Percentiles rank a stretch among this genome's conserved stretches.
Evolutionary conservation across 2,888 invertebrate genomes (phyloP).

Genomic region (Rhamphomyia laevipes): DNA sequence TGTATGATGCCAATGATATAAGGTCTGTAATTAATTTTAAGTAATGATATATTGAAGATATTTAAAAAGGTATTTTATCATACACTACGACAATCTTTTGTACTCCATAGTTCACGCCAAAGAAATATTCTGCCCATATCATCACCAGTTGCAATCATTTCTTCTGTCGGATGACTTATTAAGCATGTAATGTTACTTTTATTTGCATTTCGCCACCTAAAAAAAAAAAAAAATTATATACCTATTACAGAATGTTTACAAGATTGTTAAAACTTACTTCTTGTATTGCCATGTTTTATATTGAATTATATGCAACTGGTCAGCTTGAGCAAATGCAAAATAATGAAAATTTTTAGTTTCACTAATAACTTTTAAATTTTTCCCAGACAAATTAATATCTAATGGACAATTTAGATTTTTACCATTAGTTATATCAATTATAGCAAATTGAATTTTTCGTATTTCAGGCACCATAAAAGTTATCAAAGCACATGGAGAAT

Average conservation of each 20-base stretch:
- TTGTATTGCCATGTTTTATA: conserved; percentile 24
- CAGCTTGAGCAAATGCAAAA: conserved; percentile 22
- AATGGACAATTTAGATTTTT: conserved; percentile 4
- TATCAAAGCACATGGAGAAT: conserved; percentile 26
- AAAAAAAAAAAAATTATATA: conserved; percentile 2
- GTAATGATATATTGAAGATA: background rate
- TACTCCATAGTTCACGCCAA: conserved; percentile 43
- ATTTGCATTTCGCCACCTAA: conserved; percentile 18
- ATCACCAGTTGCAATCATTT: conserved; percentile 57
- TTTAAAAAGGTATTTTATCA: background rate
- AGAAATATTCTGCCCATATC: conserved; percentile 49
- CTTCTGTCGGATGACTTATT: conserved; percentile 52
- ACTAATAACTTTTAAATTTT: conserved; percentile 22
- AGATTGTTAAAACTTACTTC: conserved; percentile 15
- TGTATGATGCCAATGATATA: conserved; percentile 68
- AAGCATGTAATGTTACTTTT: conserved; percentile 45
- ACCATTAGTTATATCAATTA: conserved; percentile 23
- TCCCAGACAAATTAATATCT: conserved; percentile 12
- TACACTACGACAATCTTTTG: conserved; percentile 2
- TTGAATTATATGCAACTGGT: conserved; percentile 22
- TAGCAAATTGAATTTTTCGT: conserved; percentile 13
- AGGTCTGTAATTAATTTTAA: conserved; percentile 29
- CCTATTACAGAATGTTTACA: background rate
- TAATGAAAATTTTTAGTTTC: conserved; percentile 24
- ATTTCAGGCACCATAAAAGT: conserved; percentile 12